Percentiles rank a stretch among this genome's conserved stretches.
Evolutionary conservation across 1,140 invertebrate species (phyloP).

Genomic region (Drosophila guanche): DNA sequence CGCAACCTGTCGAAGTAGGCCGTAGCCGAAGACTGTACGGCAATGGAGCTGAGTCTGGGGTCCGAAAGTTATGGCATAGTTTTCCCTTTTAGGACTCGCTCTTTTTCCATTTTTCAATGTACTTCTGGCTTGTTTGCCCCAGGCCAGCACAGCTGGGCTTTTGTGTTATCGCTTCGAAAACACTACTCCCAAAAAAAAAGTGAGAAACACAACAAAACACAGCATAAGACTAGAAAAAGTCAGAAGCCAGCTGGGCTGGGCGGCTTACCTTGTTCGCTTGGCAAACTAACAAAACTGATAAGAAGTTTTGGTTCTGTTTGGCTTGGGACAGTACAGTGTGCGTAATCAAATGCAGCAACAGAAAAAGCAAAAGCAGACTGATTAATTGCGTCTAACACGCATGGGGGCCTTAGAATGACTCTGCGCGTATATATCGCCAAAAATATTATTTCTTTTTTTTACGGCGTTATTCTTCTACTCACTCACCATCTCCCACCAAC

Average conservation of each 20-base stretch:
- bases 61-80: slow-evolving; percentile 36
- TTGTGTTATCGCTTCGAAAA: slow-evolving; percentile 62
- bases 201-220: slow-evolving; percentile 17
- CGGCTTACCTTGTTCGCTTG: slow-evolving; percentile 54
- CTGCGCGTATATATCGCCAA: slow-evolving; percentile 1
- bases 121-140: slow-evolving; percentile 28
- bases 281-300: slow-evolving; percentile 52
- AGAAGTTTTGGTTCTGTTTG: slow-evolving; percentile 42
- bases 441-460: slow-evolving; percentile 23
- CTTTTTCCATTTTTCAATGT: slow-evolving; percentile 51
- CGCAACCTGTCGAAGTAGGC: slow-evolving; percentile 59
- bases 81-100: slow-evolving; percentile 24
- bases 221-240: too few species aligned
- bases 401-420: slow-evolving; percentile 2
- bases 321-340: slow-evolving; percentile 5
- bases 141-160: background rate
- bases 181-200: slow-evolving; percentile 68
- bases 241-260: slow-evolving; percentile 8
- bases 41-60: slow-evolving; percentile 1
- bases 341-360: background rate
- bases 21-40: slow-evolving; percentile 6
- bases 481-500: background rate
- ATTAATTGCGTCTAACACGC: slow-evolving; percentile 50
- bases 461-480: background rate
- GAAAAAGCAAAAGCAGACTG: slow-evolving; percentile 16